Base-by-base conservation (phyloP, 2,797 vertebrate species). In the Esox masquinongy region DNA sequence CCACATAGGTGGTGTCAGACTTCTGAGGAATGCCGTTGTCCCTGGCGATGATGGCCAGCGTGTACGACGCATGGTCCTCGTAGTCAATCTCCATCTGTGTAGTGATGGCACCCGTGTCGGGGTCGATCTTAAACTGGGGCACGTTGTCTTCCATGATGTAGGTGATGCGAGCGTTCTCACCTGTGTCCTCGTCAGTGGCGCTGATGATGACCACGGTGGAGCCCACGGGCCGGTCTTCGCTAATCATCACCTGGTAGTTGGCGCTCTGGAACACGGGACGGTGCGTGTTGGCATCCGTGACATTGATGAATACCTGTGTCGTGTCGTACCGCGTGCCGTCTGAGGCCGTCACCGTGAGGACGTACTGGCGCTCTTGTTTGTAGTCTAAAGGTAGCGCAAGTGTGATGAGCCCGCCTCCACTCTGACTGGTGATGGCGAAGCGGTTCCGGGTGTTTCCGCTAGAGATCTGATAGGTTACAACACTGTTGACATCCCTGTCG, bases 1-100 rank as follows among this genome's bases (percentile, higher is more conserved):
- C 98, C 17, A 99, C 95, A 0, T 98, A 98, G 0, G 98, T 98
- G 59, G 95, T 98, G 77, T 99, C 98, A 0, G 96, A 97, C 83
- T 99, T 99, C 88, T 97, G 98, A 0, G 97, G 98, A 84, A 99
- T 97, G 63, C 98, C 98, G 0, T 99, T 98, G 91, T 99, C 98
- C 1, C 92, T 94, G 22, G 98, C 98, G 0, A 96, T 96, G 82
- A 99, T 95, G 75, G 96, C 97, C 87, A 99, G 84, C 0, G 98
- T 98, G 88, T 97, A 99, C 43, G 97, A 97, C 0, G 97, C 95
- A 86, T 95, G 96, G 77, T 97, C 96, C 85, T 99, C 98, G 0
- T 98, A 99, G 90, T 99, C 98, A 2, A 99, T 93, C 84, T 97
- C 97, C 74, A 96, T 96, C 78, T 94, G 88, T 0, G 97, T 99